Evolutionary conservation across 1,140 invertebrate species (phyloP), one percentile per base, ranked within the genome.

Genomic region (Cyrtorhinus lividipennis): DNA sequence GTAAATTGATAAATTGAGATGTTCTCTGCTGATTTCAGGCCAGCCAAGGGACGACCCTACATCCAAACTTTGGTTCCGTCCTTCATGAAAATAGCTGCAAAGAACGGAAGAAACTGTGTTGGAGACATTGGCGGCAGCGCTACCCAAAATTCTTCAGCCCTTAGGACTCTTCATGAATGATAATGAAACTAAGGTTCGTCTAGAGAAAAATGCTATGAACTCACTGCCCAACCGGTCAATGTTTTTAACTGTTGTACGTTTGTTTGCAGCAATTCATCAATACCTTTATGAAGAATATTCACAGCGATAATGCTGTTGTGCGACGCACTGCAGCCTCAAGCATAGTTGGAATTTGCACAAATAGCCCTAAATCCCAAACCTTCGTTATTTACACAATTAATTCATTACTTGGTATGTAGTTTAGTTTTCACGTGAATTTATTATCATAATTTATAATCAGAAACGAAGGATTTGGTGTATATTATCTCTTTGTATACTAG

Each of bases 41-140:
- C 87, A 24, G 80, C 83, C 46, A 88, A 88, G 74, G 83, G 85
- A 67, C 83, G 86, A 70, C 81, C 83, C 61, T 90, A 88, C 68
- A 80, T 88, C 15, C 77, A 83, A 23, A 85, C 87, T 69, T 70
- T 90, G 24, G 73, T 88, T 57, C 84, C 85, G 3, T 86, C 83
- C 68, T 74, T 90, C 65, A 74, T 79, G 1, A 76, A 77, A 45
- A 87, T 89, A 59, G 79, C 81, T 8, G 74, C 79, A 66, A n/a
- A 74, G 87, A 46, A 80, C 78, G 48, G 88, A 90, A 71, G 86
- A 89, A 66, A 72, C 78, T 24, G 77, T 90, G 1, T 81, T 86
- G 67, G 87, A 90, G 72, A 86, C 84, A 1, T 71, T 90, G 2
- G 77, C 81, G 1, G 73, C 78, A 61, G 79, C 85, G 45, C 76